A percentile compares a stretch with the other conserved stretches of the same genome.
phyloP scores from a whole-genome alignment of 1,140 invertebrate genomes.

The Caenorhabditis brenneri region DNA sequence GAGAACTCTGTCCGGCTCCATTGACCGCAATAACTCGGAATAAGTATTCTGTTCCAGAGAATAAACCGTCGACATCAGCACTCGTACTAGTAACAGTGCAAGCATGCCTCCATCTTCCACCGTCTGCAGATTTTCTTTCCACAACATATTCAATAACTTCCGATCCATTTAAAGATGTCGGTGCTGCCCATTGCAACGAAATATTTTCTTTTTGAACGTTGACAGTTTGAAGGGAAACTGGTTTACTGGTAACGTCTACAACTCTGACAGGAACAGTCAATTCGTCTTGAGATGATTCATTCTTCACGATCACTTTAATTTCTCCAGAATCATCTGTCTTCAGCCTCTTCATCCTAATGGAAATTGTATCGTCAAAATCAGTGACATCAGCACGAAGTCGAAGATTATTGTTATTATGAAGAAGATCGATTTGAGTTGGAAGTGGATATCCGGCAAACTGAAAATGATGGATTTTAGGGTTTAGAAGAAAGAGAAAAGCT shows the following conservation, averaged over 20 bases:
- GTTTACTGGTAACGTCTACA: conserved; percentile 38
- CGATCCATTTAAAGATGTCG: conserved; percentile 50
- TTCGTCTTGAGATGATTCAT: conserved; percentile 1
- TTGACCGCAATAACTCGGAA: conserved; percentile 96
- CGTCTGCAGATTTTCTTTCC: conserved; percentile 64
- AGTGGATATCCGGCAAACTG: conserved; percentile 40
- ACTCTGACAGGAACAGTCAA: conserved; percentile 14
- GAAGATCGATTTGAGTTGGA: conserved; percentile 31
- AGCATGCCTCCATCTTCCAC: conserved; percentile 62
- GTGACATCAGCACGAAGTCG: conserved; percentile 14
- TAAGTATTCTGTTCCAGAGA: conserved; percentile 91
- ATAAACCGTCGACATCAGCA: conserved; percentile 82
- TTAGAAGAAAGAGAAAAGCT: not conserved
- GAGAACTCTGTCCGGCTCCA: conserved; percentile 90
- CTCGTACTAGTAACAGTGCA: conserved; percentile 54
- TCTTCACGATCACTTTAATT: conserved; percentile 30
- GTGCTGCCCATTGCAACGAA: conserved; percentile 58
- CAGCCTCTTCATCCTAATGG: conserved; percentile 32
- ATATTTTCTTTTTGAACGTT: conserved; percentile 50
- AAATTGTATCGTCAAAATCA: conserved; percentile 48
- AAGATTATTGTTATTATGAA: conserved; percentile 42
- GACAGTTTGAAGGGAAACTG: not conserved
- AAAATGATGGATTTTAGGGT: not conserved
- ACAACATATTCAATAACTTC: conserved; percentile 61
- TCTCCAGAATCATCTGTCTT: conserved; percentile 39